Evolutionary conservation across 2,113 vertebrate genomes (phyloP).

Genomic region (Camelus dromedarius): DNA sequence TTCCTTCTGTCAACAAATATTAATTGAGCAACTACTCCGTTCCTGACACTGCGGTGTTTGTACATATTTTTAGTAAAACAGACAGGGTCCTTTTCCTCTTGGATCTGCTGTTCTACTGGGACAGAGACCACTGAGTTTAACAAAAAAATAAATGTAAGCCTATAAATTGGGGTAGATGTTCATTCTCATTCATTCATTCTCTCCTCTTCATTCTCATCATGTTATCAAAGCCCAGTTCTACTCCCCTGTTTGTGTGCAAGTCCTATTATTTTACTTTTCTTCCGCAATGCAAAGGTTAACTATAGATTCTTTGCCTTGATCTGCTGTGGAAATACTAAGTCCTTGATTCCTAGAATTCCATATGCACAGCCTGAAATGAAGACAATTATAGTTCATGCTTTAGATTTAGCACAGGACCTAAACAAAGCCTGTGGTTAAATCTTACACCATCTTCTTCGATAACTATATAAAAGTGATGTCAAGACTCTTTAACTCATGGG

Average conservation of each 20-base stretch:
- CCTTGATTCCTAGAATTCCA: background rate
- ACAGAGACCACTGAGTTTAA: background rate
- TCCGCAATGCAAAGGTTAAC: background rate
- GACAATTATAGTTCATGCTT: background rate
- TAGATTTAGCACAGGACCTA: background rate
- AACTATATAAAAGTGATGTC: background rate
- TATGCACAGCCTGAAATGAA: background rate
- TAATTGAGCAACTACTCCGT: background rate
- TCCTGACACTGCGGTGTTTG: background rate
- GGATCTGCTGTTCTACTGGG: background rate
- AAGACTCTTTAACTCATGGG: background rate
- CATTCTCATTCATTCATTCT: too few species aligned
- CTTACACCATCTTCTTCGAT: background rate
- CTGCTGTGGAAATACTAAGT: background rate
- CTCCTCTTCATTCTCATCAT: background rate
- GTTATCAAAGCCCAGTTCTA: background rate
- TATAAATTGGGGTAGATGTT: background rate
- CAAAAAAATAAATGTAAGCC: background rate
- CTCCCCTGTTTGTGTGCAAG: background rate
- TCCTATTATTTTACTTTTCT: background rate
- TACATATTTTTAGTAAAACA: background rate
- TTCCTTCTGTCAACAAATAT: conserved; percentile 2
- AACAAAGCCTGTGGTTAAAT: background rate
- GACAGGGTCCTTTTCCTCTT: background rate
- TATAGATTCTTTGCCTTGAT: background rate